Conservation (phyloP, 2,888 invertebrate species). For the Bellardia bayeri region DNA sequence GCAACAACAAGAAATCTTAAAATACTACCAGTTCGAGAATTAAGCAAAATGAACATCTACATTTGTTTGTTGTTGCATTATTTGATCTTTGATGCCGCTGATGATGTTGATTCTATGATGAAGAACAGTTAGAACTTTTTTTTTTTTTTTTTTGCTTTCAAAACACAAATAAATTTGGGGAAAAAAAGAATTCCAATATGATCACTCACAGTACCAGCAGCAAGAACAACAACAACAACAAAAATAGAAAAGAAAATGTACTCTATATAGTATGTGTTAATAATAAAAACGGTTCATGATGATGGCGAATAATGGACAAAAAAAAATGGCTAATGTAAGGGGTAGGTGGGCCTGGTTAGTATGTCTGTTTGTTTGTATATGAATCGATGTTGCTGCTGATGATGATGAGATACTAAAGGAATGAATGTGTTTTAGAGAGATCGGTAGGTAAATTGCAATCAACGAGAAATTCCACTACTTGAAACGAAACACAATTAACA, state of each 20-base stretch:
- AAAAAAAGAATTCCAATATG: constrained; percentile 53
- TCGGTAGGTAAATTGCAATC: constrained; percentile 71
- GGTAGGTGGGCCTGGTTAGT: background rate
- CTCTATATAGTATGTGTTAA: constrained; percentile 61
- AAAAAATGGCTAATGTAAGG: constrained; percentile 28
- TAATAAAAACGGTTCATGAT: constrained; percentile 54
- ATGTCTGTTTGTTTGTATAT: background rate
- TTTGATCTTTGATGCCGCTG: constrained; percentile 64
- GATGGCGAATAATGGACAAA: constrained; percentile 37
- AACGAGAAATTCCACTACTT: constrained; percentile 67
- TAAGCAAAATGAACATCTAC: constrained; percentile 53
- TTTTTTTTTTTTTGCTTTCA: background rate
- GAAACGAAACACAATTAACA: constrained; percentile 52
- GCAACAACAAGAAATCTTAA: constrained; percentile 13
- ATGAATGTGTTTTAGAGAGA: constrained; percentile 52
- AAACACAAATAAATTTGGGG: constrained; percentile 34
- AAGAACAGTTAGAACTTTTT: constrained; percentile 65
- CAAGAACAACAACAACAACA: background rate
- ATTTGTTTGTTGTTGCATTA: constrained; percentile 54
- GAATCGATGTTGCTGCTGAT: constrained; percentile 27
- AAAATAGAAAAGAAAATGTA: constrained; percentile 8
- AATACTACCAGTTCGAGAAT: constrained; percentile 37
- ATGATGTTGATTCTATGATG: constrained; percentile 48
- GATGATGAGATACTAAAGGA: constrained; percentile 58
- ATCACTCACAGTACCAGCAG: constrained; percentile 53